Conservation (phyloP, 2,888 invertebrate genomes). For the Conistra vaccinii region DNA sequence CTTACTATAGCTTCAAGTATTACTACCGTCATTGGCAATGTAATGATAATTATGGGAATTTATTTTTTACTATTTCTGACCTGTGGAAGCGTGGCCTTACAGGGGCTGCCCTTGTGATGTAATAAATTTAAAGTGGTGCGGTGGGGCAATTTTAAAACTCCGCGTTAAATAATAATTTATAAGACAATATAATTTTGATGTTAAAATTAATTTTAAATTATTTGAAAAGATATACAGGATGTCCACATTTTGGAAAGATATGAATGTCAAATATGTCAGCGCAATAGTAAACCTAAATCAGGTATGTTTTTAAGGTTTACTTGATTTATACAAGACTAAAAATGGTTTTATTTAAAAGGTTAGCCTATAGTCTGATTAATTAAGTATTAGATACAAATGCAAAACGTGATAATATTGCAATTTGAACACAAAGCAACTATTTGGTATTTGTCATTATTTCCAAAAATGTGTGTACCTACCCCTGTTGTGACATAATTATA, state of each 20-base stretch:
- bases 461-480: slow-evolving; percentile 56
- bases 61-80: slow-evolving; percentile 42
- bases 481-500: slow-evolving; percentile 58
- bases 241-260: slow-evolving; percentile 51
- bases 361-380: slow-evolving; percentile 51
- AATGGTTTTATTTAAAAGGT: slow-evolving; percentile 32
- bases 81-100: slow-evolving; percentile 67
- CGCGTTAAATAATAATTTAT: slow-evolving; percentile 70
- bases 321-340: slow-evolving; percentile 27
- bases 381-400: slow-evolving; percentile 74
- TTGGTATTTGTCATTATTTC: slow-evolving; percentile 33
- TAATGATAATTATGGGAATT: slow-evolving; percentile 35
- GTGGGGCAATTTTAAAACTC: slow-evolving; percentile 78
- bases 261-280: slow-evolving; percentile 34
- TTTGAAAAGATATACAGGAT: slow-evolving; percentile 69
- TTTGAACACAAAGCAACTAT: slow-evolving; percentile 27
- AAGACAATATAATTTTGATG: slow-evolving; percentile 72
- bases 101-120: slow-evolving; percentile 71
- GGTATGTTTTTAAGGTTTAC: slow-evolving; percentile 25
- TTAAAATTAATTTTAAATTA: slow-evolving; percentile 84
- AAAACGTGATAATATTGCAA: slow-evolving; percentile 60
- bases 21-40: slow-evolving; percentile 41
- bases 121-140: slow-evolving; percentile 75
- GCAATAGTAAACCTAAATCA: slow-evolving; percentile 29
- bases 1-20: slow-evolving; percentile 18